Conservation (phyloP, 2,888 invertebrate genomes). For the Ceraclea dissimilis region DNA sequence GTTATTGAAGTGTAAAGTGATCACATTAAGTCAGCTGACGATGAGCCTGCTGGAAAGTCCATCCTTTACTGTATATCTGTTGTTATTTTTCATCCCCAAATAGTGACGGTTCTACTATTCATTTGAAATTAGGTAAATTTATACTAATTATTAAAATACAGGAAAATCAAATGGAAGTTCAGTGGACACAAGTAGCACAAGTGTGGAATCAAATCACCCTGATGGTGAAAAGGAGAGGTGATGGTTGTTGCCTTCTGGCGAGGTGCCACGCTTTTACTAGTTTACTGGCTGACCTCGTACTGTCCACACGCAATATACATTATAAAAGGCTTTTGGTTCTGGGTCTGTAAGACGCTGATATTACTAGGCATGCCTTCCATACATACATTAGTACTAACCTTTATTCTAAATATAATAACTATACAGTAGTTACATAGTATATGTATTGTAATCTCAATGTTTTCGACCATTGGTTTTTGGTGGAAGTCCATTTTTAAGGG, state of each 20-base stretch:
- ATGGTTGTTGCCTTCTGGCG: slow-evolving; percentile 30
- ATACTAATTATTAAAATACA: slow-evolving; percentile 14
- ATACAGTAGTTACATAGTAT: not conserved
- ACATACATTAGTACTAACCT: no score
- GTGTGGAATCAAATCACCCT: slow-evolving; percentile 24
- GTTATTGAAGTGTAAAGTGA: no score
- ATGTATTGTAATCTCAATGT: no score
- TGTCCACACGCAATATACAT: not conserved
- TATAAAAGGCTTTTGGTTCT: slow-evolving; percentile 17
- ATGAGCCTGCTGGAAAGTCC: no score
- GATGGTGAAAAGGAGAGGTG: slow-evolving; percentile 26
- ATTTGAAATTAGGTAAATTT: no score
- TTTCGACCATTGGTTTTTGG: no score
- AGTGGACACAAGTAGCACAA: slow-evolving; percentile 25
- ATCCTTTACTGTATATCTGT: no score
- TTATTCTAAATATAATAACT: not conserved
- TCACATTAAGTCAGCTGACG: no score
- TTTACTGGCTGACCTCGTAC: slow-evolving; percentile 6
- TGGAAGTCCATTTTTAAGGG: no score
- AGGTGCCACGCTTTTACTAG: slow-evolving; percentile 31
- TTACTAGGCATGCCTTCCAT: slow-evolving; percentile 19
- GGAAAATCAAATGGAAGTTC: slow-evolving; percentile 24
- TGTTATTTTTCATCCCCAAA: no score
- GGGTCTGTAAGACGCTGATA: slow-evolving; percentile 22
- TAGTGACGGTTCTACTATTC: no score